phyloP scores from a whole-genome alignment of 2,888 invertebrate genomes.

The Ephialtes manifestator region DNA sequence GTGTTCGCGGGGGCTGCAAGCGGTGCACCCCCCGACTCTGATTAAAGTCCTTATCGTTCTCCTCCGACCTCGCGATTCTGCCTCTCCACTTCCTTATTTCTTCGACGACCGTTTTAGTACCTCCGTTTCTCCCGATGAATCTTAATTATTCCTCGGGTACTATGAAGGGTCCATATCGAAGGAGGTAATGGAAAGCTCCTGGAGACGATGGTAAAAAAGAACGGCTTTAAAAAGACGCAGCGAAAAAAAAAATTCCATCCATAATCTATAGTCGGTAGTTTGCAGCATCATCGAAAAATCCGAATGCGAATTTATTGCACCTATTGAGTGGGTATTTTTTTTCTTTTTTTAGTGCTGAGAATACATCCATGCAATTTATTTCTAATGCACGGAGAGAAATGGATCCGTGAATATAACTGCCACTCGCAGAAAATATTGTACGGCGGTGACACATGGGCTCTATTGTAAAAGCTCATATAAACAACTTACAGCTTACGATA shows the following conservation, averaged over 20 bases:
- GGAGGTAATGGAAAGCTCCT: conserved; percentile 27
- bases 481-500: too few species aligned
- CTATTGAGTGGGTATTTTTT: neutral
- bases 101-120: conserved; percentile 48
- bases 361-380: neutral
- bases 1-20: neutral
- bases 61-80: conserved; percentile 40
- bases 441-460: too few species aligned
- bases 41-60: conserved; percentile 68
- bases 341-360: neutral
- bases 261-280: neutral
- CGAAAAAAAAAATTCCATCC: neutral
- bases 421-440: too few species aligned
- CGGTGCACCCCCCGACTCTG: conserved; percentile 56
- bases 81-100: conserved; percentile 44
- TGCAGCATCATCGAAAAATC: conserved; percentile 14
- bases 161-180: conserved; percentile 49
- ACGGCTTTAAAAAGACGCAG: neutral
- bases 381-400: too few species aligned
- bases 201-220: neutral
- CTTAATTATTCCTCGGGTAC: conserved; percentile 69
- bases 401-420: too few species aligned
- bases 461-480: too few species aligned
- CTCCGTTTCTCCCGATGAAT: conserved; percentile 65
- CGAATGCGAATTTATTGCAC: neutral